Evolutionary conservation across 2,113 vertebrate genomes (phyloP), one percentile per base, ranked within the genome.

Genomic region (Stegostoma tigrinum): DNA sequence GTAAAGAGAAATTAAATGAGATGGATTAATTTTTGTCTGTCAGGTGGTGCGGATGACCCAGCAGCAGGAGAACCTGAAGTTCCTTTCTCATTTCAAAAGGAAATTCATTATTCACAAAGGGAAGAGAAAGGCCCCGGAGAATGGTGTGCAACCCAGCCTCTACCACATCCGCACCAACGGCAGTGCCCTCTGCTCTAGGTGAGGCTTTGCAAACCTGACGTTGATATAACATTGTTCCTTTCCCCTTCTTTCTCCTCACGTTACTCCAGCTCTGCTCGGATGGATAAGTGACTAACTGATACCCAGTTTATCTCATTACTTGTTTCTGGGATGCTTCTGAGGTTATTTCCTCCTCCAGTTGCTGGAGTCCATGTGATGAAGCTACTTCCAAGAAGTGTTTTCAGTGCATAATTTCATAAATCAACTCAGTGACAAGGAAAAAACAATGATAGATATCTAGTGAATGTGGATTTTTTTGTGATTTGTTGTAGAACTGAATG

Each of bases 21-120:
- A 48, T 83, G 80, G 38, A 83, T 83, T 34, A 61, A 91, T 91
- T 93, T 38, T 42, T 94, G 3, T 95, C 67, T 75, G 8, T 10
- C 96, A 99, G 99, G 99, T 99, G 68, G 99, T 99, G 34, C 98
- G 99, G 14, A 99, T 99, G 99, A 99, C 99, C 0, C 99, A 99
- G 97, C 99, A 99, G 97, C 99, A 99, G 97, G 99, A 99, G 97
- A 99, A 99, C 97, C 98, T 99, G 96, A 99, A 99, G 97, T 99
- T 99, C 97, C 97, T 99, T 95, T 99, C 99, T 0, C 99, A 99
- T 96, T 99, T 99, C 97, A 99, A 99, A 97, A 98, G 99, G 96
- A 99, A 99, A 97, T 99, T 99, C 96, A 98, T 99, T 96, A 98
- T 99, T 96, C 99, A 99, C 97, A 98, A 98, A 95, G 99, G 99